Evolutionary conservation across 2,888 invertebrate species (phyloP), one percentile per base, ranked within the genome.

Genomic region (Drosophila emarginata): DNA sequence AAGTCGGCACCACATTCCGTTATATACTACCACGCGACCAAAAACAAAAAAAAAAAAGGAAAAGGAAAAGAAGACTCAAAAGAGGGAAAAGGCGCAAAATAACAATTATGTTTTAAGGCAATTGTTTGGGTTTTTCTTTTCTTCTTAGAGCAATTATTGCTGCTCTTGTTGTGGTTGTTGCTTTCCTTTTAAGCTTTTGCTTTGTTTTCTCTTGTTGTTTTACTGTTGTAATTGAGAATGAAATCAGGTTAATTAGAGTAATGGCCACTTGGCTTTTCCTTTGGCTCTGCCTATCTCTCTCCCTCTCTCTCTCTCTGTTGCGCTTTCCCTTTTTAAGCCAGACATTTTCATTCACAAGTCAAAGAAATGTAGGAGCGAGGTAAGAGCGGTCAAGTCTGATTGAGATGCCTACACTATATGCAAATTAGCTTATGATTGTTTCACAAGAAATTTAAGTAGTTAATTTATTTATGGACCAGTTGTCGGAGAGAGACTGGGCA

Each of bases 61-160:
- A 21, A 14, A 11, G 21, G 45, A 21, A 21, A 14, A 4, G 11
- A 14, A 32, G 28, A 87, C 76, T 85, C 80, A 82, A 83, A 82
- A 85, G 72, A 70, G 2, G 75, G 74, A 84, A 82, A 71, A 72
- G 72, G 83, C 80, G 74, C 78, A 88, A 79, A 88, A 88, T 87
- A 89, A 88, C 89, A 88, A 89, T 89, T 89, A 87, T 80, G 82
- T 82, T 88, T 82, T 78, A 82, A 88, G 80, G 89, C 78, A 89
- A 87, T 87, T 87, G 89, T 88, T 81, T 78, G 79, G 81, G 74
- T 78, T 81, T 80, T 77, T 72, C 78, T 70, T 77, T 66, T 80
- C 61, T 51, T 59, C 54, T 57, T 66, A 77, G 50, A 68, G 56
- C 58, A 71, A 67, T 70, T 73, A 67, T 70, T 70, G 71, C 52